Percentiles rank a stretch among this genome's conserved stretches.
phyloP scores from a whole-genome alignment of 1,140 invertebrate species.

The Atta colombica region DNA sequence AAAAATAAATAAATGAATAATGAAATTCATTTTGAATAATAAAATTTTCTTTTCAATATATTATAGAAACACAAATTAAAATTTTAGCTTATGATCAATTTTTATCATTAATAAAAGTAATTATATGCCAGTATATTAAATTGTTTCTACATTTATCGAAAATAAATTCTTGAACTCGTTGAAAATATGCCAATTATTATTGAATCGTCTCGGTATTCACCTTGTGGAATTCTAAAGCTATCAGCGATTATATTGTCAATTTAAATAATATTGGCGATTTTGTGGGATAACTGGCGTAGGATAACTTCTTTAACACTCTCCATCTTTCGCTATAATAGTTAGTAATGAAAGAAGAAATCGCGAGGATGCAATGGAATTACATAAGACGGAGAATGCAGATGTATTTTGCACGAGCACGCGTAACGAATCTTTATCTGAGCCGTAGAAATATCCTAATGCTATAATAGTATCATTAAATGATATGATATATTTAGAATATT shows the following conservation, averaged over 20 bases:
- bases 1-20: not conserved
- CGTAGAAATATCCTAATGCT: not conserved
- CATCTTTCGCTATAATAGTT: not conserved
- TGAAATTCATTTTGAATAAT: not conserved
- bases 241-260: slow-evolving; percentile 23
- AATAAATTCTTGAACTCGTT: not conserved
- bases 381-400: slow-evolving; percentile 49
- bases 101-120: not conserved
- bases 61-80: not conserved
- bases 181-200: slow-evolving; percentile 34
- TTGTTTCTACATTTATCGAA: not conserved
- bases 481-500: not conserved
- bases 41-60: not conserved
- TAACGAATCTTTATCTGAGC: slow-evolving; percentile 7
- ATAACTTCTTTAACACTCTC: slow-evolving; percentile 26
- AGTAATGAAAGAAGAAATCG: slow-evolving; percentile 44
- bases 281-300: not conserved
- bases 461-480: slow-evolving; percentile 7
- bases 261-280: slow-evolving; percentile 45
- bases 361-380: slow-evolving; percentile 27
- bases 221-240: not conserved
- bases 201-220: not conserved
- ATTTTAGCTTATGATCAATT: not conserved
- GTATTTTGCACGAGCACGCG: slow-evolving; percentile 22
- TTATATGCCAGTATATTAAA: not conserved